Conservation (phyloP, 2,113 vertebrate genomes). For the Hemiprocne comata region DNA sequence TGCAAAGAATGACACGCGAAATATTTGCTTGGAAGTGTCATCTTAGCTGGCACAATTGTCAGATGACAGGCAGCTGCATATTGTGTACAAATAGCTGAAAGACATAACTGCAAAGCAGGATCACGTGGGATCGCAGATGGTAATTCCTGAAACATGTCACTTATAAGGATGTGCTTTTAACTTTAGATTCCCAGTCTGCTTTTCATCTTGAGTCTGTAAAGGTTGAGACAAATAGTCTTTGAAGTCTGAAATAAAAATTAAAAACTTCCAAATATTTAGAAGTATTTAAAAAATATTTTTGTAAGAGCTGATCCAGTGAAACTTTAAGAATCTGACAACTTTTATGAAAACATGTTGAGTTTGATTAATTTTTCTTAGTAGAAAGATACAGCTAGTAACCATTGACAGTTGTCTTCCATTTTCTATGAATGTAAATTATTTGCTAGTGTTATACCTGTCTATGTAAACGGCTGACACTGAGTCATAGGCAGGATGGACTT, state of each 20-base stretch:
- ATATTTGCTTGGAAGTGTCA: constrained; percentile 29
- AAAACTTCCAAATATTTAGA: background rate
- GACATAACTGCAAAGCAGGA: background rate
- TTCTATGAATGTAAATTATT: background rate
- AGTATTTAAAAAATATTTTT: background rate
- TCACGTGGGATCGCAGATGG: background rate
- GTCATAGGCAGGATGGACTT: background rate
- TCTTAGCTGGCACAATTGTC: constrained; percentile 9
- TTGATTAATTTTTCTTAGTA: background rate
- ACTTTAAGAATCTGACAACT: background rate
- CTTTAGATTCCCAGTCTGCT: background rate
- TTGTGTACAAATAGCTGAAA: constrained; percentile 6
- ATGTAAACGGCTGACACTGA: background rate
- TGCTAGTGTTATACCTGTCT: background rate
- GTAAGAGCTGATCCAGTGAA: background rate
- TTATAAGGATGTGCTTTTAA: background rate
- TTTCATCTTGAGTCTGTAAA: background rate
- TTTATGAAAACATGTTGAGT: background rate
- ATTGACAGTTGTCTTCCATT: background rate
- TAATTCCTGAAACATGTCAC: background rate
- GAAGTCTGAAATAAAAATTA: background rate
- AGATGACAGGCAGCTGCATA: background rate
- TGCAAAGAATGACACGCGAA: constrained; percentile 41
- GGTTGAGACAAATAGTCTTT: background rate
- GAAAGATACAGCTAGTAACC: background rate